phyloP scores from a whole-genome alignment of 2,888 invertebrate genomes.

The Acronicta alni region DNA sequence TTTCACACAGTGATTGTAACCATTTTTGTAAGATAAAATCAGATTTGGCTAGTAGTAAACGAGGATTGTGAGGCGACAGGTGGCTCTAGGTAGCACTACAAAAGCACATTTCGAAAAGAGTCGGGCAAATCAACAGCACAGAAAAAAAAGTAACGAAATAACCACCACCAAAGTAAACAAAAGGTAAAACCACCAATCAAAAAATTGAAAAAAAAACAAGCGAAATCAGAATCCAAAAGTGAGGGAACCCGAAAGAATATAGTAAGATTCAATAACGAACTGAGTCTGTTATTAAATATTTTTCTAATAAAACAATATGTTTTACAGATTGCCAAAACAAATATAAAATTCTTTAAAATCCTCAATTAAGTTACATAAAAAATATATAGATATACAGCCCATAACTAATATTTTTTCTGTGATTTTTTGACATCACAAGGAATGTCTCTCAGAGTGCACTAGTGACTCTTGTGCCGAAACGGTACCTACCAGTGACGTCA shows the following conservation, averaged over 20 bases:
- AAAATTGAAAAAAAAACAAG: constrained; percentile 1
- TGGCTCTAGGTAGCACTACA: constrained; percentile 28
- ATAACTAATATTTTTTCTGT: too few relatives aligned
- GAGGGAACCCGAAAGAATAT: constrained; percentile 7
- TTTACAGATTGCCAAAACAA: too few relatives aligned
- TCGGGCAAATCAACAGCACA: constrained; percentile 79
- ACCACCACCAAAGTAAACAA: constrained; percentile 57
- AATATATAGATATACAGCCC: too few relatives aligned
- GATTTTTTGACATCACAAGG: too few relatives aligned
- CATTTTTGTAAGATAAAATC: constrained; percentile 14
- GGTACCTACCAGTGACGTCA: constrained; percentile 1
- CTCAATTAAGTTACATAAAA: too few relatives aligned
- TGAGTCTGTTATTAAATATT: too few relatives aligned
- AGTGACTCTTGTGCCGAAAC: too few relatives aligned
- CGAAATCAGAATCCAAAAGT: constrained; percentile 15
- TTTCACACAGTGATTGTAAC: constrained; percentile 18
- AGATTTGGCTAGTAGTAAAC: constrained; percentile 15
- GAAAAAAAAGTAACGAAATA: constrained; percentile 55
- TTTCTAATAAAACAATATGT: too few relatives aligned
- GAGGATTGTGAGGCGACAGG: constrained; percentile 17
- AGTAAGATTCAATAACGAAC: constrained; percentile 30
- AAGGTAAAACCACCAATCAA: constrained; percentile 15
- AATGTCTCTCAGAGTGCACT: too few relatives aligned
- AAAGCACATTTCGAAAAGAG: constrained; percentile 47
- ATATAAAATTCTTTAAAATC: too few relatives aligned